Percentiles rank a stretch among this genome's conserved stretches.
Conservation (phyloP, 2,113 vertebrate species). For the Vimba vimba region DNA sequence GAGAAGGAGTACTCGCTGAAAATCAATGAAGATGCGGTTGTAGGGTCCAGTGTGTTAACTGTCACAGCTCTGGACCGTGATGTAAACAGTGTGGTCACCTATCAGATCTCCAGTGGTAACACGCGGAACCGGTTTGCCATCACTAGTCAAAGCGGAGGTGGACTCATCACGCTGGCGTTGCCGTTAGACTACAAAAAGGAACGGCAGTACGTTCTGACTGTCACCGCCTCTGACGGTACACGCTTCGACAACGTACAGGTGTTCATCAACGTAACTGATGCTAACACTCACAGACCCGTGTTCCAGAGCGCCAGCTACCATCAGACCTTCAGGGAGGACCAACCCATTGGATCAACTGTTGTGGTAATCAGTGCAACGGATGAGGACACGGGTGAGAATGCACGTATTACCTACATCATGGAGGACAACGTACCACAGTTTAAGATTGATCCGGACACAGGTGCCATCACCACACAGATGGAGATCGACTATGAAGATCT, state of each 20-base stretch:
- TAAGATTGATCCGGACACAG: slow-evolving; percentile 86
- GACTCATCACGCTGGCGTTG: slow-evolving; percentile 90
- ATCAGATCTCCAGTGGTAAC: slow-evolving; percentile 96
- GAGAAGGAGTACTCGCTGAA: slow-evolving; percentile 89
- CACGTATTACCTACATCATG: slow-evolving; percentile 91
- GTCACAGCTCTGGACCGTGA: slow-evolving; percentile 89
- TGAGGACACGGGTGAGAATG: slow-evolving; percentile 94
- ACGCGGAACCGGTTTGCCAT: slow-evolving; percentile 96
- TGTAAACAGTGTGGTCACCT: slow-evolving; percentile 93
- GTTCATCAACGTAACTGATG: slow-evolving; percentile 94
- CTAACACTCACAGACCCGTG: slow-evolving; percentile 94
- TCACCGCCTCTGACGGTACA: slow-evolving; percentile 92
- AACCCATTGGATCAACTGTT: slow-evolving; percentile 87
- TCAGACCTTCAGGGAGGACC: slow-evolving; percentile 85
- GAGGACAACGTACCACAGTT: slow-evolving; percentile 94
- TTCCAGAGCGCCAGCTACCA: slow-evolving; percentile 94
- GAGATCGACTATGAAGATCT: slow-evolving; percentile 95
- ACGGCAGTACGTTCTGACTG: slow-evolving; percentile 90
- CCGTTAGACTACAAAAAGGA: slow-evolving; percentile 97
- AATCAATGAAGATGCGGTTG: slow-evolving; percentile 90
- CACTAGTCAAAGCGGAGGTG: slow-evolving; percentile 94
- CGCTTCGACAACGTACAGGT: slow-evolving; percentile 89
- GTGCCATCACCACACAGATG: slow-evolving; percentile 89
- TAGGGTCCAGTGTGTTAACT: slow-evolving; percentile 91
- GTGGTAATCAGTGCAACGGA: slow-evolving; percentile 89